A percentile compares a stretch with the other conserved stretches of the same genome.
Conservation (phyloP, 2,113 vertebrate species). For the Phyllostomus hastatus region DNA sequence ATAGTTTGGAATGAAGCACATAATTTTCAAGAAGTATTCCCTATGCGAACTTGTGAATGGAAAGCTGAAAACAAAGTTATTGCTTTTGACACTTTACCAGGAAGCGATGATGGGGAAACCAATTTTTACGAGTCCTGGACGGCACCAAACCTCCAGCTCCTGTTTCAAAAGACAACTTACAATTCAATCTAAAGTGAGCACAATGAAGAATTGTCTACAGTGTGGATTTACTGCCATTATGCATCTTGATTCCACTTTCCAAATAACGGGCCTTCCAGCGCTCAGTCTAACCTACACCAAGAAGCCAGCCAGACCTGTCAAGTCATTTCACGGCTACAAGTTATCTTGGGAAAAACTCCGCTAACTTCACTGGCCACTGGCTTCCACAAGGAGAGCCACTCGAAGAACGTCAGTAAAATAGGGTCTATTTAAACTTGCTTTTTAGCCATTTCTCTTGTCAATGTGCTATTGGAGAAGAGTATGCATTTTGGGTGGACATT, state of each 20-base stretch:
- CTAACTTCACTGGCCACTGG: background rate
- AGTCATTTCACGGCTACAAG: background rate
- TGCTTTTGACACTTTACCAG: background rate
- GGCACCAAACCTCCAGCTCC: background rate
- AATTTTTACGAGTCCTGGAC: background rate
- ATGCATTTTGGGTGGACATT: background rate
- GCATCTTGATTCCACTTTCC: background rate
- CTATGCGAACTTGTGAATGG: background rate
- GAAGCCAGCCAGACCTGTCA: background rate
- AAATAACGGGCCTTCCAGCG: background rate
- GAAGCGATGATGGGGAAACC: background rate
- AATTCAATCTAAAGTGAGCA: background rate
- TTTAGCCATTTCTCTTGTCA: background rate
- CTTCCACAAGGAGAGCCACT: background rate
- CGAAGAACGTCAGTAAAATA: background rate
- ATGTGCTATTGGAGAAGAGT: background rate
- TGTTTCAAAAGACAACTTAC: background rate
- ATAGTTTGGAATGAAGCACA: background rate
- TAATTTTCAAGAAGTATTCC: background rate
- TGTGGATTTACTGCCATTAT: too few species aligned
- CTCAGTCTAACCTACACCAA: background rate
- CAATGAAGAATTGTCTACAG: background rate
- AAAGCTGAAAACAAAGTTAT: background rate
- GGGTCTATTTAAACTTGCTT: background rate
- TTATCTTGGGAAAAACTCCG: background rate